Evolutionary conservation across 1,140 invertebrate species (phyloP).

Genomic region (Onthophagus taurus): DNA sequence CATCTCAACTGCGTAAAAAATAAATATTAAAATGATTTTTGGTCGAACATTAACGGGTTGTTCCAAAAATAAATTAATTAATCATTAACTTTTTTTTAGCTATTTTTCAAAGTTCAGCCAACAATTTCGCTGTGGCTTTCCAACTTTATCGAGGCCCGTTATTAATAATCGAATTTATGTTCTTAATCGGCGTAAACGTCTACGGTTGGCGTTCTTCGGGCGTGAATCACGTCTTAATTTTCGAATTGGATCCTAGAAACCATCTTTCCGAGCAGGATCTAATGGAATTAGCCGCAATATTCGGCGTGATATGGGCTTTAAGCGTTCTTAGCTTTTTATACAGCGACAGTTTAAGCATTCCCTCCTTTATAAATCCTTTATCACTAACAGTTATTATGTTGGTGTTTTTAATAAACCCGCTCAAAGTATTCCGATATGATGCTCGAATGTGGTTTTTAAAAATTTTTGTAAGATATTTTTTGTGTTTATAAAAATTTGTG

Average conservation of each 20-base stretch:
- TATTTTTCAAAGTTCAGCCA: slow-evolving; percentile 56
- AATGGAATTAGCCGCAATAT: slow-evolving; percentile 90
- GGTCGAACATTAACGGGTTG: too few species aligned
- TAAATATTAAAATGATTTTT: too few species aligned
- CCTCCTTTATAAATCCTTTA: slow-evolving; percentile 84
- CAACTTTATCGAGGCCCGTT: slow-evolving; percentile 88
- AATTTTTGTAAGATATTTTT: slow-evolving; percentile 68
- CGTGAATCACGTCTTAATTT: slow-evolving; percentile 98
- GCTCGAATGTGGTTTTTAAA: slow-evolving; percentile 76
- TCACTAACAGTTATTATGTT: slow-evolving; percentile 79
- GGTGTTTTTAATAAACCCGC: slow-evolving; percentile 84
- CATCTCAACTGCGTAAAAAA: too few species aligned
- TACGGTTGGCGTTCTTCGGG: slow-evolving; percentile 98
- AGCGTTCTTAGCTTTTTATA: slow-evolving; percentile 77
- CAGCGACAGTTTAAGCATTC: slow-evolving; percentile 77
- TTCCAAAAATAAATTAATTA: too few species aligned
- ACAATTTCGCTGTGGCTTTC: slow-evolving; percentile 69
- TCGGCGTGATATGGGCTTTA: slow-evolving; percentile 91
- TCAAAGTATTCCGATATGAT: slow-evolving; percentile 85
- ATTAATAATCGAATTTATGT: slow-evolving; percentile 87
- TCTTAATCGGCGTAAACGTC: slow-evolving; percentile 93
- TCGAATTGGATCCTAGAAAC: slow-evolving; percentile 95
- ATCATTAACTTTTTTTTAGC: slow-evolving; percentile 53
- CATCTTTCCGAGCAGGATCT: slow-evolving; percentile 94
- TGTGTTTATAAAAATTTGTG: too few species aligned